A percentile compares a stretch with the other conserved stretches of the same genome.
Conservation (phyloP, 1,140 invertebrate species). For the Bemisia tabaci region DNA sequence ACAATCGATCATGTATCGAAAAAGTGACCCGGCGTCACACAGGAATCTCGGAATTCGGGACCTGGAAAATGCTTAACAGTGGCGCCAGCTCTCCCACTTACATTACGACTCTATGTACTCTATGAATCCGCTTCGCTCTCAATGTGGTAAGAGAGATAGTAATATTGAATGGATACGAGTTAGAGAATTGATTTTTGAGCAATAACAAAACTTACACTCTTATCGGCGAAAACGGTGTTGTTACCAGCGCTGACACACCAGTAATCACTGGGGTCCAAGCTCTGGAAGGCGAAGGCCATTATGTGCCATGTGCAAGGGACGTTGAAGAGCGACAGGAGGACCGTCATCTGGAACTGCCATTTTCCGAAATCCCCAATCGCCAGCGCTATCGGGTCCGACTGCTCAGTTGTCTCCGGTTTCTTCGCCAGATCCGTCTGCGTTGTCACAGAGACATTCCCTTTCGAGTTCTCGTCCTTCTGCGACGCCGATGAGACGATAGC, state of each 20-base stretch:
- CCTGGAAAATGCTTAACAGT: too few relatives aligned
- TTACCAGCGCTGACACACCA: slow-evolving; percentile 41
- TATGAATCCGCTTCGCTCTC: too few relatives aligned
- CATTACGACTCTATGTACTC: too few relatives aligned
- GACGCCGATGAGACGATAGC: neutral
- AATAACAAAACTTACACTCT: too few relatives aligned
- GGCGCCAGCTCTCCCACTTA: too few relatives aligned
- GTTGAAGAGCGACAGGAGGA: slow-evolving; percentile 31
- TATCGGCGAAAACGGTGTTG: too few relatives aligned
- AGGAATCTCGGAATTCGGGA: too few relatives aligned
- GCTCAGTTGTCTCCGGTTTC: neutral
- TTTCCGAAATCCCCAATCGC: slow-evolving; percentile 48
- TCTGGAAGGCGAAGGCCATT: slow-evolving; percentile 50
- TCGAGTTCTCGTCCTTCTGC: neutral
- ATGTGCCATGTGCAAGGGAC: slow-evolving; percentile 34
- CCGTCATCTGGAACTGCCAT: slow-evolving; percentile 45
- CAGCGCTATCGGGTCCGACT: slow-evolving; percentile 13
- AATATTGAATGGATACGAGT: too few relatives aligned
- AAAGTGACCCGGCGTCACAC: too few relatives aligned
- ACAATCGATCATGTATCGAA: too few relatives aligned
- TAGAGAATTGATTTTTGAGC: too few relatives aligned
- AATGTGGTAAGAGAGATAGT: too few relatives aligned
- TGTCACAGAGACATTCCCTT: neutral
- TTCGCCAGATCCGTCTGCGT: neutral
- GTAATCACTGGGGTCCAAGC: slow-evolving; percentile 36